These are phyloP conservation scores for Proterorhinus semilunaris DNA, from an alignment of 2,113 vertebrate species.

Conservation along the genomic window DNA sequence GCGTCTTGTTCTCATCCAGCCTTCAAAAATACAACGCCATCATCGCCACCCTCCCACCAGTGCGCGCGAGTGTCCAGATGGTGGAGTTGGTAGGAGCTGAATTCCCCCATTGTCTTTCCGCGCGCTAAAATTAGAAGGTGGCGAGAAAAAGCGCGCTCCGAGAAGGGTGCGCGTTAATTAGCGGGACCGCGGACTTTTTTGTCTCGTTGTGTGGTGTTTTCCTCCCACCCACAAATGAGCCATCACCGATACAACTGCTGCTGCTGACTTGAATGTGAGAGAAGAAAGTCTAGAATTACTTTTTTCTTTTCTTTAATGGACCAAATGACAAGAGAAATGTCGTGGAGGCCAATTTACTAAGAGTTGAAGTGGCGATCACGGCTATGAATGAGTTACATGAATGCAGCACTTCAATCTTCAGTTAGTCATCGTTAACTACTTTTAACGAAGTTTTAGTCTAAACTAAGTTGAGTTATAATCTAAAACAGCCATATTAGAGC, in stretches of 20 bases:
- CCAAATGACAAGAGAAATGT: background rate
- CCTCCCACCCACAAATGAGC: constrained; percentile 48
- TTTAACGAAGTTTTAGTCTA: too few relatives aligned
- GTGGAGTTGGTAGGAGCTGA: constrained; percentile 55
- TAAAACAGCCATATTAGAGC: too few relatives aligned
- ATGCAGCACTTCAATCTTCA: too few relatives aligned
- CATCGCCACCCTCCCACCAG: constrained; percentile 57
- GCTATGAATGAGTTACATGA: too few relatives aligned
- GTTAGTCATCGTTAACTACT: too few relatives aligned
- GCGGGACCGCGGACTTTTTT: constrained; percentile 49
- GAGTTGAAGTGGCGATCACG: background rate
- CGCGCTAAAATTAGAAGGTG: constrained; percentile 68
- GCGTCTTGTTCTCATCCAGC: constrained; percentile 49
- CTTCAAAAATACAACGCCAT: constrained; percentile 65
- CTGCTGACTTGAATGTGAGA: constrained; percentile 17
- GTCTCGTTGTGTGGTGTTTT: constrained; percentile 16
- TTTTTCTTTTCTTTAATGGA: background rate
- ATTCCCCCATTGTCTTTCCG: constrained; percentile 65
- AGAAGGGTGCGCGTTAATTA: constrained; percentile 64
- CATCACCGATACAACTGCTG: background rate
- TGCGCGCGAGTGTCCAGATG: constrained; percentile 63
- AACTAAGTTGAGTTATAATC: too few relatives aligned
- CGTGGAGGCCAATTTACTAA: background rate
- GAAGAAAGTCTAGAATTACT: background rate
- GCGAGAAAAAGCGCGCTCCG: constrained; percentile 54